phyloP scores from a whole-genome alignment of 2,113 vertebrate genomes.

The Pedetes capensis region DNA sequence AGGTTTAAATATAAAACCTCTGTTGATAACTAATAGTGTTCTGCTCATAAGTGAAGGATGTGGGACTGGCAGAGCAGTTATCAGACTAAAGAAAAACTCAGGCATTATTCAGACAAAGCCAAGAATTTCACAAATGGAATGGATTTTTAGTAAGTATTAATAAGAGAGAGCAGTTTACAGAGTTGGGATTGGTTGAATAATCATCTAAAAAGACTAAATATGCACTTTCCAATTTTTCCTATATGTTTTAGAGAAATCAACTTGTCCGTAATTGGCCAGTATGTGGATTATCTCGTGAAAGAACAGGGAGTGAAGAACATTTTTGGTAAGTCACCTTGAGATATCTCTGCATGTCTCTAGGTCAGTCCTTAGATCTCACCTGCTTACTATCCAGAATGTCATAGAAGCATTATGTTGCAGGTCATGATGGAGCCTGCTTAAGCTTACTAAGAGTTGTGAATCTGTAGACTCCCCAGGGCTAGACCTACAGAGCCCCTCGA shows the following conservation, averaged over 20 bases:
- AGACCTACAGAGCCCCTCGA: background rate
- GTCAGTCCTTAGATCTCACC: background rate
- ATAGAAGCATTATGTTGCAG: background rate
- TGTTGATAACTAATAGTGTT: background rate
- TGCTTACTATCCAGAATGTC: background rate
- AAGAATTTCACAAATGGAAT: background rate
- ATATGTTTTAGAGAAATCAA: constrained; percentile 90
- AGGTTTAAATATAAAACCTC: background rate
- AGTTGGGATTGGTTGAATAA: background rate
- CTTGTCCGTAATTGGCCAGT: constrained; percentile 86
- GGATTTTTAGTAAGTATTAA: constrained; percentile 9
- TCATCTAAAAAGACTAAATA: constrained; percentile 8
- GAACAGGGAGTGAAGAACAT: constrained; percentile 89
- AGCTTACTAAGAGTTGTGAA: background rate
- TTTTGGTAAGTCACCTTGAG: constrained; percentile 89
- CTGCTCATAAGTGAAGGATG: constrained; percentile 13
- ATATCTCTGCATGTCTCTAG: background rate
- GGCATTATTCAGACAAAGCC: background rate
- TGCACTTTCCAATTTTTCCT: background rate
- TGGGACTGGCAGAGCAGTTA: no score
- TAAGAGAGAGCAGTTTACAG: background rate
- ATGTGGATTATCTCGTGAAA: constrained; percentile 91
- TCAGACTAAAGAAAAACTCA: background rate
- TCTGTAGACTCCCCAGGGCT: background rate
- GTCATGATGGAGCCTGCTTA: background rate